A percentile compares a stretch with the other conserved stretches of the same genome.
phyloP scores from a whole-genome alignment of 2,797 vertebrate genomes.

The Falco columbarius region DNA sequence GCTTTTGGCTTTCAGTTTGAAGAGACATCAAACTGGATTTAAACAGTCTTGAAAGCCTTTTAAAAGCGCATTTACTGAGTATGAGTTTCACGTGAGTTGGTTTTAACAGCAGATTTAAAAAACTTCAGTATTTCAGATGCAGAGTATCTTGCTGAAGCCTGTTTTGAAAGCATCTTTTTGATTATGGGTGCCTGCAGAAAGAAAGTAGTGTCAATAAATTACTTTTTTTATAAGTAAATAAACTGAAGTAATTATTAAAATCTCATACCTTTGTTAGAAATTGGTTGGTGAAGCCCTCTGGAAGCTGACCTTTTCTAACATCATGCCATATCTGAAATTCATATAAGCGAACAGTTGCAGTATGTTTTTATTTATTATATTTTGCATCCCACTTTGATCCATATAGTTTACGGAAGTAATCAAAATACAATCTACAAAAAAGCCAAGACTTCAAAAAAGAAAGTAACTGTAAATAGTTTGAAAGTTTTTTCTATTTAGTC shows the following conservation, averaged over 20 bases:
- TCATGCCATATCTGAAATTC: conserved; percentile 35
- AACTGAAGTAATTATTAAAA: background rate
- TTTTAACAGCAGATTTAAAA: background rate
- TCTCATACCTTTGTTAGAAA: conserved; percentile 64
- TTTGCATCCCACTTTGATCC: background rate
- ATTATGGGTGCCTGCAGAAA: conserved; percentile 67
- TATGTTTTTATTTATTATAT: background rate
- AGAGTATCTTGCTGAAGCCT: background rate
- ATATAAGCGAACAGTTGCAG: background rate
- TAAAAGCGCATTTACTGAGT: background rate
- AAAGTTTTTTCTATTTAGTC: background rate
- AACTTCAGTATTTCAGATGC: background rate
- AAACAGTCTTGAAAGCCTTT: background rate
- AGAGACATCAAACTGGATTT: background rate
- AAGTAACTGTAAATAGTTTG: background rate
- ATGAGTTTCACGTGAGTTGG: background rate
- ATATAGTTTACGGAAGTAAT: background rate
- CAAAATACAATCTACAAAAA: background rate
- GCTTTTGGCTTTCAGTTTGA: background rate
- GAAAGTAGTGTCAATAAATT: background rate
- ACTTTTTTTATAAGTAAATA: background rate
- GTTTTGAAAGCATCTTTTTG: conserved; percentile 50
- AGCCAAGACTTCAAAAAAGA: background rate
- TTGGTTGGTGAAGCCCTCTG: accelerated
- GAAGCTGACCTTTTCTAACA: background rate